Percentiles rank a stretch among this genome's conserved stretches.
These are phyloP conservation scores for Chamaedrilus cognettii DNA, from an alignment of 2,888 invertebrate species.

Conservation along the genomic window DNA sequence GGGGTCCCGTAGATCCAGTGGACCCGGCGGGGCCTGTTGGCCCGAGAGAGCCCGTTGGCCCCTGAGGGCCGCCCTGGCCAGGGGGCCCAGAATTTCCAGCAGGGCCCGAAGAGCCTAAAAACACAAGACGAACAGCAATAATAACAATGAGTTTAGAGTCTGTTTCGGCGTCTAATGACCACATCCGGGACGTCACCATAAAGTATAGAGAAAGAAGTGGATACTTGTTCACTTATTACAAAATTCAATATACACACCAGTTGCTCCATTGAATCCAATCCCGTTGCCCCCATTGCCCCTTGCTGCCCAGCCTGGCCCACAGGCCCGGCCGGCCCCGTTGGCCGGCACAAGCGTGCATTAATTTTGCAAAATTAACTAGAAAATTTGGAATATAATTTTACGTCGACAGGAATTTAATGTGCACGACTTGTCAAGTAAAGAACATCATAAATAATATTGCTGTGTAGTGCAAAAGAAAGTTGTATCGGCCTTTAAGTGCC, in stretches of 20 bases:
- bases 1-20: constrained; percentile 25
- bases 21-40: constrained; percentile 28
- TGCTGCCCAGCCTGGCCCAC: constrained; percentile 26
- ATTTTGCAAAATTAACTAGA: too few species aligned
- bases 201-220: constrained; percentile 39
- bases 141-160: too few species aligned
- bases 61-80: constrained; percentile 23
- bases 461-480: too few species aligned
- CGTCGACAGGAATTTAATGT: too few species aligned
- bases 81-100: constrained; percentile 12
- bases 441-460: too few species aligned
- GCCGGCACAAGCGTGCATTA: too few species aligned
- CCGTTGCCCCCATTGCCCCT: constrained; percentile 24
- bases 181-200: constrained; percentile 37
- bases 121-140: constrained; percentile 34
- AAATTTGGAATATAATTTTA: too few species aligned
- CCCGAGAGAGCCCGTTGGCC: constrained; percentile 32
- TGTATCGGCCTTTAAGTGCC: too few species aligned
- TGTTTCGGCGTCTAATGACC: too few species aligned
- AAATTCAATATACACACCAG: too few species aligned
- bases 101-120: constrained; percentile 17
- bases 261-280: too few species aligned
- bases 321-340: constrained; percentile 35
- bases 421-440: too few species aligned
- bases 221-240: constrained; percentile 35